Base-by-base conservation (phyloP, 1,140 invertebrate genomes). In the Maconellicoccus hirsutus region DNA sequence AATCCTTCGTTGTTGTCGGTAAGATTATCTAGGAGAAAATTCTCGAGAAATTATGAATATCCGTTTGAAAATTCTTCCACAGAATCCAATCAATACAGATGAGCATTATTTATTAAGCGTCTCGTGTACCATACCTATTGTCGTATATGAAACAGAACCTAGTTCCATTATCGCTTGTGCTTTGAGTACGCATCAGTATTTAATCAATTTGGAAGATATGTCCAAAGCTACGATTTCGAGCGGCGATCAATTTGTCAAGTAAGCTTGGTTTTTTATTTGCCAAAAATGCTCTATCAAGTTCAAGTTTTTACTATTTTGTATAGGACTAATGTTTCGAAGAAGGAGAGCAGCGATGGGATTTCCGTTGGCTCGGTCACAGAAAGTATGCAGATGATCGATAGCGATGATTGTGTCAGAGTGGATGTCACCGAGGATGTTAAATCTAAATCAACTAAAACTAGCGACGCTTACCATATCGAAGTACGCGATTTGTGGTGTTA, bases 131-230 rank as follows among this genome's bases (percentile, higher is more conserved):
- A 83, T 90, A 19, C 89, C 90, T 0, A 82, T 95, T 8, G 82
- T 91, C 12, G 88, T 96, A 0, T 88, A 89, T 74, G 92, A 95
- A 77, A 84, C 85, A 16, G 92, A 97, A 78, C 88, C 90, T 0
- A 93, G 92, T 74, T 95, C 93, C 0, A 89, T 96, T 66, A 92
- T 96, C 72, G 90, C 93, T 0, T 94, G 92, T 77, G 85, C 91
- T 4, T 77, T 96, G 0, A 84, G 86, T 71, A 89, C 87, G 0
- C 76, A 79, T 22, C 89, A 91, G 42, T 92, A 92, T 75, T 86
- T 87, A 71, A 83, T 82, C 42, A 78, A 82, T 1, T 74, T 89
- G 14, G 81, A 85, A 52, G 84, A 87, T 10, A 14, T 66, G 2
- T 23, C 10, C 2, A 66, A 66, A 23, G 3, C 19, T 6, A 25